phyloP scores from a whole-genome alignment of 2,888 invertebrate genomes.

The Rhagium mordax region DNA sequence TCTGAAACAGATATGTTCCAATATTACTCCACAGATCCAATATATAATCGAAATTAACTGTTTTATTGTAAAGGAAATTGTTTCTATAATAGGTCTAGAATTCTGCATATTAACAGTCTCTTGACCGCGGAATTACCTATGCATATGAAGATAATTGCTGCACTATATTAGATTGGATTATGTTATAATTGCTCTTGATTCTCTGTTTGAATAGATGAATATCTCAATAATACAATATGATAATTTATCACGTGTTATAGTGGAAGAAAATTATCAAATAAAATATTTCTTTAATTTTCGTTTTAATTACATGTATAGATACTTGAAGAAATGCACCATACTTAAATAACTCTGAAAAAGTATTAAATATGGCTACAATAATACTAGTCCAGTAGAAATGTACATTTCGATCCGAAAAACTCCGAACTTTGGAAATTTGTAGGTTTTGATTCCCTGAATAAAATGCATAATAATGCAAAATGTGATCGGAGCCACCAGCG shows the following conservation, averaged over 20 bases:
- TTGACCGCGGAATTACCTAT: conserved; percentile 13
- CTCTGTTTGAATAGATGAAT: not conserved
- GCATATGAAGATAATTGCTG: conserved; percentile 7
- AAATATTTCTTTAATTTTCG: no score
- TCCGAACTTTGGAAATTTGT: no score
- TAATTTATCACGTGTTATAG: not conserved
- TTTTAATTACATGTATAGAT: no score
- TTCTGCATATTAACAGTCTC: conserved; percentile 2
- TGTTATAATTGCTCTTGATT: not conserved
- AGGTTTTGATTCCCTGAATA: no score
- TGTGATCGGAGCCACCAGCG: no score
- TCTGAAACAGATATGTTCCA: not conserved
- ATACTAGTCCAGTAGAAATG: no score
- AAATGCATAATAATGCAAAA: no score
- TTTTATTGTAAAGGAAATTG: not conserved
- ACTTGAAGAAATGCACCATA: no score
- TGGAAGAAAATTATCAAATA: no score
- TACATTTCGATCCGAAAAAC: no score
- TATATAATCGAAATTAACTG: not conserved
- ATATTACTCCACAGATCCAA: not conserved
- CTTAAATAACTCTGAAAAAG: no score
- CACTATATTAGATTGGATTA: conserved; percentile 1
- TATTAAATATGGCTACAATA: no score
- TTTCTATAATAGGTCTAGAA: conserved; percentile 2
- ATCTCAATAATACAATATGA: not conserved